These are phyloP conservation scores for Drosophila lacteicornis DNA, from an alignment of 1,140 invertebrate species.

Conservation along the genomic window DNA sequence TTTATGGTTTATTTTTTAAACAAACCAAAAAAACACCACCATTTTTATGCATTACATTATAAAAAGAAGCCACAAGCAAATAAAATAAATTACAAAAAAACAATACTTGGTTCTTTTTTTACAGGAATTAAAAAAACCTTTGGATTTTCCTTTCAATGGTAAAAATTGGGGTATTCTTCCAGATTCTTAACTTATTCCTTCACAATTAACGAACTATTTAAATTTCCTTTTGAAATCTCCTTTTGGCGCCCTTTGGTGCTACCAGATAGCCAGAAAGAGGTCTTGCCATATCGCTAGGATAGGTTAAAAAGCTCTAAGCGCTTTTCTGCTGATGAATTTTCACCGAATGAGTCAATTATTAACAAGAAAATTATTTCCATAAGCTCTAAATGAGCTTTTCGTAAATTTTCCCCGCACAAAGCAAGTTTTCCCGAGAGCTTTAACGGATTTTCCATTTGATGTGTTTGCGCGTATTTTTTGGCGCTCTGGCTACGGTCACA, in stretches of 20 bases:
- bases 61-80: conserved; percentile 65
- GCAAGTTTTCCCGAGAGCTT: not conserved
- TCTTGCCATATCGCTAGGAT: not conserved
- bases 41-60: conserved; percentile 78
- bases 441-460: not conserved
- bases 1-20: conserved; percentile 75
- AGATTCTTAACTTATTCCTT: too few species aligned
- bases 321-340: too few species aligned
- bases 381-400: too few species aligned
- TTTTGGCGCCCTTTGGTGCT: not conserved
- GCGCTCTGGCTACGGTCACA: conserved; percentile 17
- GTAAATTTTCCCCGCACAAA: not conserved
- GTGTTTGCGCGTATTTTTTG: not conserved
- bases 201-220: not conserved
- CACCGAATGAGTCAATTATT: too few species aligned
- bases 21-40: conserved; percentile 54
- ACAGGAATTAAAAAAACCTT: not conserved
- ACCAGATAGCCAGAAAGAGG: not conserved
- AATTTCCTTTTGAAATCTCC: too few species aligned
- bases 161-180: not conserved
- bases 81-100: conserved; percentile 54
- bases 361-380: too few species aligned
- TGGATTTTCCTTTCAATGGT: not conserved
- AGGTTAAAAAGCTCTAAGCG: too few species aligned
- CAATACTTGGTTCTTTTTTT: not conserved